phyloP scores from a whole-genome alignment of 2,797 vertebrate species.

The Tangara arthus region DNA sequence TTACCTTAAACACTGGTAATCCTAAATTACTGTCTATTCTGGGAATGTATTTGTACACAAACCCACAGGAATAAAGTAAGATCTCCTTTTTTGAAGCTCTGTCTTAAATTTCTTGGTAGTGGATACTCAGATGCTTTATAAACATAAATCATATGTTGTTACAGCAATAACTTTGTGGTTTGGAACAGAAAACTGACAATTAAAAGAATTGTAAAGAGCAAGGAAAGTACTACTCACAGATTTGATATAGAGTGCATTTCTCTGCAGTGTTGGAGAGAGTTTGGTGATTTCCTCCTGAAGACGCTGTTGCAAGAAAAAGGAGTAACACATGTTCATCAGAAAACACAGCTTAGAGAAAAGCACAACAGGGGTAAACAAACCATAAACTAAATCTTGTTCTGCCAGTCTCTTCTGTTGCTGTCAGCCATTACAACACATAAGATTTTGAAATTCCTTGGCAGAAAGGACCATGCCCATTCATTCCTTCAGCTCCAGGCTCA shows the following conservation, averaged over 20 bases:
- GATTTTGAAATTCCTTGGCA: background rate
- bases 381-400: background rate
- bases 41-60: background rate
- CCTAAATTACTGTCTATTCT: background rate
- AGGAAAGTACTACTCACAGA: conserved; percentile 81
- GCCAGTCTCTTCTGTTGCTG: background rate
- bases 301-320: conserved; percentile 74
- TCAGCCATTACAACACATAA: background rate
- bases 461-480: background rate
- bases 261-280: conserved; percentile 91
- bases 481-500: background rate
- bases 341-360: background rate
- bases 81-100: background rate
- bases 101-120: background rate
- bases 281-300: conserved; percentile 99
- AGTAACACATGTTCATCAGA: background rate
- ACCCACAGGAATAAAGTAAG: background rate
- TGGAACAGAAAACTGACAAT: background rate
- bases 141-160: background rate
- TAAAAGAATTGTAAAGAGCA: background rate
- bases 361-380: background rate
- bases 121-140: background rate
- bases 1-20: background rate
- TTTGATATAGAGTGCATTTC: conserved; percentile 97
- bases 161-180: background rate